Evolutionary conservation across 2,888 invertebrate genomes (phyloP).

Genomic region (Amphipoea lucens): DNA sequence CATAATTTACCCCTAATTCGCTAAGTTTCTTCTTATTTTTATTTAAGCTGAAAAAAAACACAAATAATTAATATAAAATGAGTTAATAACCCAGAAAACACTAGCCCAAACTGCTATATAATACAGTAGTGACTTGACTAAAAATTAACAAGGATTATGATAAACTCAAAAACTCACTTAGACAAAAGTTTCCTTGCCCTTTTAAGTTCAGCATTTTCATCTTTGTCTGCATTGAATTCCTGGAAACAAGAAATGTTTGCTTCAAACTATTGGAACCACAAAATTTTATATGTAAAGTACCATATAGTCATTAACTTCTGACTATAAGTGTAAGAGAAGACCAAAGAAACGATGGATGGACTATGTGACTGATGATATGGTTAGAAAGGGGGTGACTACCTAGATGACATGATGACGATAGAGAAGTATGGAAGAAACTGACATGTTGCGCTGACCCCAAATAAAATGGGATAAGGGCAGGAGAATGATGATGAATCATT

Average conservation of each 20-base stretch:
- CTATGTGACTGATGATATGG: too few species aligned
- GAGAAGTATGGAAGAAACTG: too few species aligned
- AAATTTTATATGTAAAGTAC: not conserved
- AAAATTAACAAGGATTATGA: not conserved
- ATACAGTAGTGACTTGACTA: too few species aligned
- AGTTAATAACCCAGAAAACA: not conserved
- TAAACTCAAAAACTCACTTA: slow-evolving; percentile 73
- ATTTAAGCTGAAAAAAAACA: slow-evolving; percentile 78
- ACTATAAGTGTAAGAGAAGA: too few species aligned
- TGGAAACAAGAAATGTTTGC: slow-evolving; percentile 57
- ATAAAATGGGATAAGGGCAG: too few species aligned
- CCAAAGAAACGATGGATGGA: too few species aligned
- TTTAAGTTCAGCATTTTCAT: slow-evolving; percentile 79
- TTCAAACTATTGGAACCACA: not conserved
- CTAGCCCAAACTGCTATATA: too few species aligned
- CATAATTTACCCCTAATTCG: slow-evolving; percentile 88
- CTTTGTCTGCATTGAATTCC: slow-evolving; percentile 82
- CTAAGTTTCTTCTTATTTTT: slow-evolving; percentile 86
- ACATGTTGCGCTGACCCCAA: too few species aligned
- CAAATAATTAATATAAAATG: not conserved
- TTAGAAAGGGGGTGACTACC: too few species aligned
- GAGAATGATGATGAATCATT: not conserved
- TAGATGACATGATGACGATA: too few species aligned
- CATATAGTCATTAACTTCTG: too few species aligned
- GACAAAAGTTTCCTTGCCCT: slow-evolving; percentile 81